A percentile compares a stretch with the other conserved stretches of the same genome.
These are phyloP conservation scores for Periparus ater DNA, from an alignment of 2,797 vertebrate species.

Conservation along the genomic window DNA sequence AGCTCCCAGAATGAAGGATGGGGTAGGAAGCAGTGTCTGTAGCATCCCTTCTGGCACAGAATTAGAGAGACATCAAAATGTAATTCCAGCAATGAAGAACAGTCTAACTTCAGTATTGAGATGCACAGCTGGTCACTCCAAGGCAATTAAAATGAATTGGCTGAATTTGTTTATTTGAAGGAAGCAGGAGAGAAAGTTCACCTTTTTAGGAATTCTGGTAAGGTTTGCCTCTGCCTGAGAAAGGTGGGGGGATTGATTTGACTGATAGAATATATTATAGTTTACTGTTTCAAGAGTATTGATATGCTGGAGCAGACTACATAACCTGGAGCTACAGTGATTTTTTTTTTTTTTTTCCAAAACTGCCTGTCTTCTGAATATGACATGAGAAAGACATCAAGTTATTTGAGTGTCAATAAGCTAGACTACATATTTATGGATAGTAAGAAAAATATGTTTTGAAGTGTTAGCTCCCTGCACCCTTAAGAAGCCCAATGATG, in stretches of 20 bases:
- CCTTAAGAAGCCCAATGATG: background rate
- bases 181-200: background rate
- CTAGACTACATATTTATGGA: background rate
- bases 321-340: background rate
- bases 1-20: background rate
- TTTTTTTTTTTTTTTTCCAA: background rate
- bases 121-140: background rate
- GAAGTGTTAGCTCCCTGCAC: background rate
- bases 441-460: background rate
- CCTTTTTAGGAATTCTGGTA: slow-evolving; percentile 35
- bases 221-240: background rate
- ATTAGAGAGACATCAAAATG: background rate
- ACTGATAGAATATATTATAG: slow-evolving; percentile 14
- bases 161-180: slow-evolving; percentile 20
- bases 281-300: background rate
- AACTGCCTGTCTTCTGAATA: background rate
- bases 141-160: slow-evolving; percentile 45
- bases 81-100: background rate
- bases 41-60: background rate
- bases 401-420: background rate
- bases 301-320: background rate
- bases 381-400: background rate
- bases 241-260: background rate
- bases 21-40: background rate
- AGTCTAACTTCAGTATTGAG: background rate